These are phyloP conservation scores for Meiosimyza platycephala DNA, from an alignment of 2,888 invertebrate genomes.

Conservation along the genomic window DNA sequence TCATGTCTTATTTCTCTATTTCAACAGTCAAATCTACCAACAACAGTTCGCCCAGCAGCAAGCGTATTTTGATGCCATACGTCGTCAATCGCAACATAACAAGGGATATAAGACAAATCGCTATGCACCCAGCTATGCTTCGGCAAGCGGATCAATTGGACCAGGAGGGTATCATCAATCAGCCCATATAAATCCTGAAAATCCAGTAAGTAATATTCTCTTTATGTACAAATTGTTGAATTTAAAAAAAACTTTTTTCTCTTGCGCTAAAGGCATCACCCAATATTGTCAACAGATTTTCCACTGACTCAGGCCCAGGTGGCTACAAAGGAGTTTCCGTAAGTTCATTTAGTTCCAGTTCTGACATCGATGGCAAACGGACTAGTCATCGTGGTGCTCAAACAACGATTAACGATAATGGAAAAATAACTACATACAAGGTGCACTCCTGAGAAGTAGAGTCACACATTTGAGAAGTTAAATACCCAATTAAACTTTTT, in stretches of 20 bases:
- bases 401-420: constrained; percentile 80
- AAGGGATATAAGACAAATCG: constrained; percentile 46
- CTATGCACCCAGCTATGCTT: constrained; percentile 67
- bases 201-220: constrained; percentile 69
- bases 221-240: not conserved
- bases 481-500: not conserved
- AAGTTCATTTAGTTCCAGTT: constrained; percentile 73
- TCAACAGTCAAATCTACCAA: constrained; percentile 56
- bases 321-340: constrained; percentile 72
- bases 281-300: constrained; percentile 58
- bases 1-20: not conserved
- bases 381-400: constrained; percentile 71
- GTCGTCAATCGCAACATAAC: constrained; percentile 49
- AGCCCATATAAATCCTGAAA: constrained; percentile 72
- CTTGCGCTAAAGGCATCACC: constrained; percentile 52
- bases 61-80: constrained; percentile 52
- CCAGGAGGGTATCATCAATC: constrained; percentile 71
- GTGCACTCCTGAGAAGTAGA: constrained; percentile 53
- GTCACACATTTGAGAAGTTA: not conserved
- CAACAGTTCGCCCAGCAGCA: constrained; percentile 59
- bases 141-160: constrained; percentile 70
- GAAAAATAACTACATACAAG: constrained; percentile 74
- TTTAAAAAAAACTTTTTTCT: not conserved
- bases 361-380: constrained; percentile 73
- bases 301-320: constrained; percentile 52